Conservation (phyloP, 2,797 vertebrate species). For the Toxotes lorentzi region DNA sequence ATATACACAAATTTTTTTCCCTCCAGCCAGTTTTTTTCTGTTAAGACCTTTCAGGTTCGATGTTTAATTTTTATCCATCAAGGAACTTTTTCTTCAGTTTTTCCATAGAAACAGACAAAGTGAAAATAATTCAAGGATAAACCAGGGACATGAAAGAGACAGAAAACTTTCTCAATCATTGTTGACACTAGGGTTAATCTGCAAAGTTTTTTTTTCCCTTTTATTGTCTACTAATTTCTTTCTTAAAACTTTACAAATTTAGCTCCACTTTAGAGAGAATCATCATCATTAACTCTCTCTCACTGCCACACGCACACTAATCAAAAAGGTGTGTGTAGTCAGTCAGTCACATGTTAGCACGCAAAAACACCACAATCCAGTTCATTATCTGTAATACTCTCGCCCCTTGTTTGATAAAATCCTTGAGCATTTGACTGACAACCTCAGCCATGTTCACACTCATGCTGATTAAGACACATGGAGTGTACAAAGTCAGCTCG, state of each 20-base stretch:
- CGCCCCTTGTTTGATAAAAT: constrained; percentile 22
- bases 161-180: background rate
- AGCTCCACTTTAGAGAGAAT: constrained; percentile 6
- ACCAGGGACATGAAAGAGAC: background rate
- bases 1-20: no score
- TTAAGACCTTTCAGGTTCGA: background rate
- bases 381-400: constrained; percentile 36
- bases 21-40: background rate
- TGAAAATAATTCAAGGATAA: constrained; percentile 20
- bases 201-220: background rate
- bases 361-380: background rate
- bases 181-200: constrained; percentile 12
- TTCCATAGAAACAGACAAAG: background rate
- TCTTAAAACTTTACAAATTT: constrained; percentile 13
- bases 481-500: constrained; percentile 8
- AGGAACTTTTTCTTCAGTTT: background rate
- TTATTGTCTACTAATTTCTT: constrained; percentile 8
- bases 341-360: constrained; percentile 1
- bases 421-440: constrained; percentile 48
- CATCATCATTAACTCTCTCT: background rate
- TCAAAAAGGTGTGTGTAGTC: constrained; percentile 16
- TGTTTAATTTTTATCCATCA: background rate
- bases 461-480: constrained; percentile 9
- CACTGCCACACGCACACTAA: background rate
- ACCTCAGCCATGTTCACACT: constrained; percentile 24